Evolutionary conservation across 2,888 invertebrate genomes (phyloP).

Genomic region (Stenchaetothrips biformis): DNA sequence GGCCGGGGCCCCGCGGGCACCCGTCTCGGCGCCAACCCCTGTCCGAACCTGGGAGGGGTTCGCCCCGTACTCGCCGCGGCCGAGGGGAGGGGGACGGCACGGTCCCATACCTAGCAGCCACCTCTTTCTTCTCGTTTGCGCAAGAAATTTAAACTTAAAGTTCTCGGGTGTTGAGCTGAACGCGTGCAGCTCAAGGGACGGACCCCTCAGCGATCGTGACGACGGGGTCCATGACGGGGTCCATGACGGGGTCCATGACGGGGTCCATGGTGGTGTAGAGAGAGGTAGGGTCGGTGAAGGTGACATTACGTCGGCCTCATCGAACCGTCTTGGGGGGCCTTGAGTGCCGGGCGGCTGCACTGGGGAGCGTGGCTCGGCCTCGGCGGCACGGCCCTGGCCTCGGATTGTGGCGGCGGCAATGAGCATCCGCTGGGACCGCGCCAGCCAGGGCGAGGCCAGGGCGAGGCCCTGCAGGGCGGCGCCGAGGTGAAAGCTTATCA

Average conservation of each 20-base stretch:
- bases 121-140: conserved; percentile 7
- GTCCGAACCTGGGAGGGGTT: not conserved
- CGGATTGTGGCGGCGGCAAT: no score
- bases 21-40: not conserved
- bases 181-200: not conserved
- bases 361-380: no score
- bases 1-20: not conserved
- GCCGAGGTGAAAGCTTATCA: no score
- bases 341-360: no score
- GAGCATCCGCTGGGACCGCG: no score
- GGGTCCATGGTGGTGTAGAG: no score
- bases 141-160: conserved; percentile 17
- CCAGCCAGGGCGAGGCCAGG: no score
- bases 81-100: not conserved
- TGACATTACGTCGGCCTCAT: no score
- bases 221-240: not conserved
- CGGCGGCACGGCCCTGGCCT: no score
- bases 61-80: not conserved
- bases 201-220: not conserved
- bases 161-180: not conserved
- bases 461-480: no score
- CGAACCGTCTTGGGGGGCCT: no score
- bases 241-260: not conserved
- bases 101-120: not conserved
- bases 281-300: no score